Evolutionary conservation across 2,797 vertebrate genomes (phyloP), one percentile per base, ranked within the genome.

Genomic region (Picus viridis): DNA sequence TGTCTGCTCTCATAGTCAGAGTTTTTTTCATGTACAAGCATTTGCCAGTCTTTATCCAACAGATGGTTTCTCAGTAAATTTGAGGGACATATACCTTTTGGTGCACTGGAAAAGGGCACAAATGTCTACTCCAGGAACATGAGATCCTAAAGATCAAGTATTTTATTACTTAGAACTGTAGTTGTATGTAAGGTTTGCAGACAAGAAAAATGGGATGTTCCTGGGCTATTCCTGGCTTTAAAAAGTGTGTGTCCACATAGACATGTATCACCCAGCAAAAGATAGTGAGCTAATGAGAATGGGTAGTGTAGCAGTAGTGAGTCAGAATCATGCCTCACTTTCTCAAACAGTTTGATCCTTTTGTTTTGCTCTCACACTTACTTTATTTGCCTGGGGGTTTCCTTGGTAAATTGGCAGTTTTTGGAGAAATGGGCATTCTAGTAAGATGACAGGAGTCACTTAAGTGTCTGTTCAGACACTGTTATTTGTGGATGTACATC

Each of bases 21-120:
- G 36, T 1, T 73, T 57, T 57, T 59, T 67, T 84, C n/a, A 17
- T 0, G 0, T 39, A 19, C 4, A 1, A 78, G 47, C 0, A 0
- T 78, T 36, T 81, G 68, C 71, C 71, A 53, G 24, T 73, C 64
- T 68, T 43, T 6, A 7, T 57, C 53, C 63, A 79, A 20, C 54
- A 86, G 49, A 64, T 68, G 69, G 54, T 58, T 79, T 80, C 76
- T 79, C 54, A 36, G 58, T 43, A 76, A 41, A 75, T 87, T 75
- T 87, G 69, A 83, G 63, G 73, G 58, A 17, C 3, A 1, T 19
- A 20, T 27, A 30, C 74, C 39, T 58, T 53, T 47, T 43, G 54
- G 27, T 26, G 36, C 54, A 17, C n/a, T 58, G 36, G 43, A 62
- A 53, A 64, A 76, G 58, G 61, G 19, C 63, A 76, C 59, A 70